Base-by-base conservation (phyloP, 2,113 vertebrate species). In the Electrona antarctica region DNA sequence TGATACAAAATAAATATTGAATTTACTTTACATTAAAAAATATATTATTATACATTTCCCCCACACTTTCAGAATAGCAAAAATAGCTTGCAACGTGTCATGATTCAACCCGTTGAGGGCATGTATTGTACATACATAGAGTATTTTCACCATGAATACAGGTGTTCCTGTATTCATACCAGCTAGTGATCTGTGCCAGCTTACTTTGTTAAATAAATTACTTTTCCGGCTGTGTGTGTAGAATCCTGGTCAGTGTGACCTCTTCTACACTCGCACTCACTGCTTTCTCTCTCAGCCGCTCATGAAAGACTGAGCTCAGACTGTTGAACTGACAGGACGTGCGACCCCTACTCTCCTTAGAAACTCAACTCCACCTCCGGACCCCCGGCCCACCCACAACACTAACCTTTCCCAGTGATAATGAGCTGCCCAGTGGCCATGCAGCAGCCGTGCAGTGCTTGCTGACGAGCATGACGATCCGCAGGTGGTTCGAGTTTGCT, bases 231-330 rank as follows among this genome's bases (percentile, higher is more conserved):
- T 52, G 12, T 14, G 12, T 12, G 15, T 52, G 57, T 1, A 56
- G 47, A 65, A 13, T 69, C 28, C 49, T 46, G 28, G 48, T 64
- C 63, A 67, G 8, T 7, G 2, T 62, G 33, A 72, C 63, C 62
- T 21, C 74, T 55, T 58, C 15, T 11, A 33, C 60, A 67, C 66
- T 70, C 3, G 0, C 59, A 0, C 61, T 9, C 33, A 57, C 63
- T 86, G 80, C 52, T 64, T 81, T 78, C 54, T 33, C 21, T 81
- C 78, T 72, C 60, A 8, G 56, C 60, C 6, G 2, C 71, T 64
- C 71, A 63, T 78, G 65, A 80, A 80, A 77, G 80, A 58, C 21
- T 76, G 78, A 64, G 73, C 67, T 46, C 68, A 49, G 12, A 45
- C 63, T 52, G 21, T 61, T 78, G 7, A 63, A 67, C 48, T 78